Evolutionary conservation across 1,140 invertebrate genomes (phyloP).

Genomic region (Anastrepha ludens): DNA sequence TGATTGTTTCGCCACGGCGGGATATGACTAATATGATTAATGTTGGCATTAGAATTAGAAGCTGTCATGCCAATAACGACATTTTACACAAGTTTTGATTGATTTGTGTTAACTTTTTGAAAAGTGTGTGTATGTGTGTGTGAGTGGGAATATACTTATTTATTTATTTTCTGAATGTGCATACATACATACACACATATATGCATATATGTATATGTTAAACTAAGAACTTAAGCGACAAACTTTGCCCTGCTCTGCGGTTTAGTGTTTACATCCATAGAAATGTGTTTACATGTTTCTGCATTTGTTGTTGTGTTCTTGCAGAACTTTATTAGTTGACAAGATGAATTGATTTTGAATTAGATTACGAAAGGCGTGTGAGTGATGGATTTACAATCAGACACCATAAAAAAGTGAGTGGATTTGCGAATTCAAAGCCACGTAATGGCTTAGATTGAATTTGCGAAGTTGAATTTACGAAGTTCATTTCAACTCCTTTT

Average conservation of each 20-base stretch:
- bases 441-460: too few species aligned
- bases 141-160: not conserved
- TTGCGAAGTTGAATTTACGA: too few species aligned
- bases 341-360: constrained; percentile 41
- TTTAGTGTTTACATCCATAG: not conserved
- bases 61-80: constrained; percentile 49
- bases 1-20: constrained; percentile 41
- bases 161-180: not conserved
- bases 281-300: not conserved
- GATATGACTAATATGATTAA: constrained; percentile 50
- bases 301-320: not conserved
- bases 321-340: not conserved
- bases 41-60: constrained; percentile 51
- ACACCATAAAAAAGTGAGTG: not conserved
- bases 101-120: constrained; percentile 48
- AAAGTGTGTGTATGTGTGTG: not conserved
- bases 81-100: constrained; percentile 47
- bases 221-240: constrained; percentile 28
- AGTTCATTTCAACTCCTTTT: too few species aligned
- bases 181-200: not conserved
- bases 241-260: not conserved
- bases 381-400: constrained; percentile 32
- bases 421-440: not conserved
- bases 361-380: constrained; percentile 36
- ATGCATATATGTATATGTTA: not conserved